Evolutionary conservation across 37 sponge, comb jelly and placozoan genomes (phyloP).

Genomic region (Crambe crambe): DNA sequence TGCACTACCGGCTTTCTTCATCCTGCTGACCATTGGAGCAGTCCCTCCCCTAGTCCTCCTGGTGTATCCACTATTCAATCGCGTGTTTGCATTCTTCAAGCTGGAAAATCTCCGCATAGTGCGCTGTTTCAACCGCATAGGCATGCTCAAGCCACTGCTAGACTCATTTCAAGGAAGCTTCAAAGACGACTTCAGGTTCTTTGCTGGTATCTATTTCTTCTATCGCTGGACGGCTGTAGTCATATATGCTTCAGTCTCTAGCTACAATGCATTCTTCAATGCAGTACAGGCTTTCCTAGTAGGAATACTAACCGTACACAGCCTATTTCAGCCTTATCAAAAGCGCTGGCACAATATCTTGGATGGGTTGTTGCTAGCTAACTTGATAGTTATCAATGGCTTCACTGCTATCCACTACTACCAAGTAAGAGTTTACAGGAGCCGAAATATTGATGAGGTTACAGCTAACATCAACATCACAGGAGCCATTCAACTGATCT

Average conservation of each 20-base stretch:
- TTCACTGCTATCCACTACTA: slow-evolving; percentile 13
- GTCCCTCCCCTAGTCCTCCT: slow-evolving; percentile 36
- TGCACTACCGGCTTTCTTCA: slow-evolving; percentile 49
- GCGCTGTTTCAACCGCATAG: background rate
- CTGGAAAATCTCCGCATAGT: slow-evolving; percentile 9
- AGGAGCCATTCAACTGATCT: slow-evolving; percentile 23
- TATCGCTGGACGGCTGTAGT: slow-evolving; percentile 13
- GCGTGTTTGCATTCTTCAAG: slow-evolving; percentile 1
- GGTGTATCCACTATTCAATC: slow-evolving; percentile 19
- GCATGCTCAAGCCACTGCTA: slow-evolving; percentile 47
- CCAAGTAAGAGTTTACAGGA: background rate
- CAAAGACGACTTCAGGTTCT: slow-evolving; percentile 49
- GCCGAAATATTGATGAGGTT: background rate
- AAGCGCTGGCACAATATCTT: slow-evolving; percentile 37
- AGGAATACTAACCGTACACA: slow-evolving; percentile 17
- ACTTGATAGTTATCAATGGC: slow-evolving; percentile 29
- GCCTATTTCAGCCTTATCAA: slow-evolving; percentile 50
- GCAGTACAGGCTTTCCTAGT: background rate
- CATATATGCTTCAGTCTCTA: background rate
- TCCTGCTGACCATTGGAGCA: slow-evolving; percentile 7
- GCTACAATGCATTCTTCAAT: background rate
- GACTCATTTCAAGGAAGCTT: slow-evolving; percentile 51
- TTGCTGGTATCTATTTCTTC: slow-evolving; percentile 58
- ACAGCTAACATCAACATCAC: background rate
- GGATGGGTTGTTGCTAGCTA: slow-evolving; percentile 35